These are phyloP conservation scores for Budorcas taxicolor DNA, from an alignment of 2,113 vertebrate species.

Conservation along the genomic window DNA sequence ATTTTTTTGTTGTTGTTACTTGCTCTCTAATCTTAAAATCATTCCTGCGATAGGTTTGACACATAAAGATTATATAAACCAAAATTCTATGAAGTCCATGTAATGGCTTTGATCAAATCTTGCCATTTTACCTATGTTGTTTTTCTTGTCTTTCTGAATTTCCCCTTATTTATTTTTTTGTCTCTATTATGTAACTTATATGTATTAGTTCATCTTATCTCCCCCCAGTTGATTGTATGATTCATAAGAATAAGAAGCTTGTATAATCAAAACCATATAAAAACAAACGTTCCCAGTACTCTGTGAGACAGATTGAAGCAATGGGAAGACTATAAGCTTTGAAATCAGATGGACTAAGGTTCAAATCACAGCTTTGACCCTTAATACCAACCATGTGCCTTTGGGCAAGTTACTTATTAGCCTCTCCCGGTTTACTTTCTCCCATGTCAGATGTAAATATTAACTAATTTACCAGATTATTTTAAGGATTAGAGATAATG, in stretches of 20 bases:
- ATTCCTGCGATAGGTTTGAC: background rate
- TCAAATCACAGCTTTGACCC: background rate
- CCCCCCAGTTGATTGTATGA: background rate
- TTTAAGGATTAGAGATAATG: background rate
- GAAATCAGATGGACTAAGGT: background rate
- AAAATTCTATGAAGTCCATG: background rate
- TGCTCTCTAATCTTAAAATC: slow-evolving; percentile 15
- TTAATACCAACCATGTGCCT: background rate
- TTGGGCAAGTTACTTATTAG: background rate
- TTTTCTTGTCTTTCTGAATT: slow-evolving; percentile 3
- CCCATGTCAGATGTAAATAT: background rate
- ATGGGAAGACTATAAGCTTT: background rate
- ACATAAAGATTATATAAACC: background rate
- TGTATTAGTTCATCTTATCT: background rate
- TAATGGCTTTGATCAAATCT: background rate
- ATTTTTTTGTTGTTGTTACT: background rate
- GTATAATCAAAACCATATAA: background rate
- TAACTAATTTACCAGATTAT: slow-evolving; percentile 14
- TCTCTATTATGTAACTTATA: background rate
- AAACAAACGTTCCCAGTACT: background rate
- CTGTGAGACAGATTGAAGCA: background rate
- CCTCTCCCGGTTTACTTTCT: background rate
- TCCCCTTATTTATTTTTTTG: background rate
- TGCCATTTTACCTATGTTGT: background rate
- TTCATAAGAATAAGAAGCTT: background rate